phyloP scores from a whole-genome alignment of 2,797 vertebrate species.

The Ptychadena robeensis region DNA sequence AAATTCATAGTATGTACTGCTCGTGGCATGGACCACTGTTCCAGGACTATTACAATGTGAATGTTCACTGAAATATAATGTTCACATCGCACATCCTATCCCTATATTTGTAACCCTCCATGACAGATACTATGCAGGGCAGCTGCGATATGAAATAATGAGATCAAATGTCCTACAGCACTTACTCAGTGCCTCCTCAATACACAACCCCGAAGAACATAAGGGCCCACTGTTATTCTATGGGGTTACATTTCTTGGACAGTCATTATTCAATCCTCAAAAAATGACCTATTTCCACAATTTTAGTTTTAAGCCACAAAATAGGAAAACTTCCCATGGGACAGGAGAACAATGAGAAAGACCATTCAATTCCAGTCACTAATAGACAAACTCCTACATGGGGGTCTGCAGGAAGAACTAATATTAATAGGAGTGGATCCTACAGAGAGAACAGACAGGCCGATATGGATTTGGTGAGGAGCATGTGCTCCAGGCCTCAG shows the following conservation, averaged over 20 bases:
- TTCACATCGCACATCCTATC: neutral
- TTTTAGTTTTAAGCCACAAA: too few relatives aligned
- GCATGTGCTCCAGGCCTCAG: neutral
- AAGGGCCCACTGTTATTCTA: too few relatives aligned
- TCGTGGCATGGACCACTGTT: neutral
- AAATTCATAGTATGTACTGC: slow-evolving; percentile 5
- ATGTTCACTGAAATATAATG: slow-evolving; percentile 42
- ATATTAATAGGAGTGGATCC: neutral
- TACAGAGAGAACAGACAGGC: neutral
- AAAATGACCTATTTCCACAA: too few relatives aligned
- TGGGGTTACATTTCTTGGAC: too few relatives aligned
- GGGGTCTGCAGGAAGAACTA: neutral
- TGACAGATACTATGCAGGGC: neutral
- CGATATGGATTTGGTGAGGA: neutral
- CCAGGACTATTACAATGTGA: neutral
- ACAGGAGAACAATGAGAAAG: neutral
- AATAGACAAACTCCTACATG: neutral
- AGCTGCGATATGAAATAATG: neutral
- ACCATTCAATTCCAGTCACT: neutral
- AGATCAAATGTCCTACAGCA: too few relatives aligned
- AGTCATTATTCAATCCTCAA: too few relatives aligned
- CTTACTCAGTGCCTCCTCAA: too few relatives aligned
- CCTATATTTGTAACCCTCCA: neutral
- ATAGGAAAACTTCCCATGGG: neutral
- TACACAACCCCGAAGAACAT: too few relatives aligned